Evolutionary conservation across 35 echinoderm and acorn worm species (phyloP), one percentile per base, ranked within the genome.

Genomic region (Apostichopus parvimensis): DNA sequence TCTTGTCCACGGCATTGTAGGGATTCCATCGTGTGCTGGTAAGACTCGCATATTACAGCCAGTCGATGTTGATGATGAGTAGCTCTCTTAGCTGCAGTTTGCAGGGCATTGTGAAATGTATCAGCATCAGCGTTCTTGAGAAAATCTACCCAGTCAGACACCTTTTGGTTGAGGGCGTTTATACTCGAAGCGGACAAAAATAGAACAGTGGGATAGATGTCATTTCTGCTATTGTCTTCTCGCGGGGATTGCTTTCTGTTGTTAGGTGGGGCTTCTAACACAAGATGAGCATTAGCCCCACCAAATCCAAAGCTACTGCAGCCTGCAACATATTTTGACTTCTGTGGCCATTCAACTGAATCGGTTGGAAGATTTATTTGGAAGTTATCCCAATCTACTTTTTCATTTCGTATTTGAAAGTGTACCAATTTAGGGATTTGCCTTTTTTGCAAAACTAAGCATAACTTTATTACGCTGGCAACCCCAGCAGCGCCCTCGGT

Each of bases 401-500:
- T 77, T 54, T 89, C 53, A 77, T 97, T 97, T 71, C 21, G 52
- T 10, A 22, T 57, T 77, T 87, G 66, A 80, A 97, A 97, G 80
- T 97, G 93, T 6, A 94, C 87, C 13, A 93, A 52, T 22, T 65
- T 65, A 10, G 92, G 92, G 61, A 96, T 94, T 88, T 91, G 17
- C 89, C 73, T 60, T 6, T 96, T 60, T 23, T 92, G 45, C 4
- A 96, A 57, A 8, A 65, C 90, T n/a, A 96, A 71, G 6, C 92
- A 65, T 53, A 77, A 53, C 75, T 96, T 96, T 56, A 96, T 96
- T 1, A 96, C 85, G 28, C 95, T 92, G 56, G 95, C 92, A 12
- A 94, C 86, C 4, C 92, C 95, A 81, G 95, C 92, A 56, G 95
- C 91, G 5, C 93, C 95, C 53, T 97, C 95, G 15, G 93, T 92